phyloP scores from a whole-genome alignment of 2,888 invertebrate species.

The Hymenopus coronatus region DNA sequence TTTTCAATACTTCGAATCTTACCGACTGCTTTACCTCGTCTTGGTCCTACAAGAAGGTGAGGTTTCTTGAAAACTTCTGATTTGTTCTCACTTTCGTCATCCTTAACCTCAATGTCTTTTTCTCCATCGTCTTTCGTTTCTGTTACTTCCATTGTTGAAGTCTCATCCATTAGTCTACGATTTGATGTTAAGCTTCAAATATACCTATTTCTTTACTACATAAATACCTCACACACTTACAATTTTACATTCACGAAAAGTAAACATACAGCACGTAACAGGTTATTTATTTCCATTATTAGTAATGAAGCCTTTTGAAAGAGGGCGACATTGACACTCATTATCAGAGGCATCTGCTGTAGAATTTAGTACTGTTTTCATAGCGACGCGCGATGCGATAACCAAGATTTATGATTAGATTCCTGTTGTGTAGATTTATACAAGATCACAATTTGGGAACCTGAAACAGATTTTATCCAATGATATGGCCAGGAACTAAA shows the following conservation, averaged over 20 bases:
- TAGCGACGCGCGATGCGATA: no score
- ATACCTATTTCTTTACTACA: no score
- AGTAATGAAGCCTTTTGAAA: neutral
- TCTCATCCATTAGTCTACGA: neutral
- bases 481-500: no score
- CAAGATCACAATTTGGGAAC: no score
- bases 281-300: neutral
- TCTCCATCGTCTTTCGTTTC: neutral
- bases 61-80: slow-evolving; percentile 30
- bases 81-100: neutral
- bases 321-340: neutral
- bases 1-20: slow-evolving; percentile 4
- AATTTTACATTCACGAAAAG: no score
- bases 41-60: slow-evolving; percentile 26
- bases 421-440: no score
- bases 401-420: no score
- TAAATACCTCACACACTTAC: no score
- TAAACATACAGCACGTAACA: no score
- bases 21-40: slow-evolving; percentile 25
- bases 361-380: no score
- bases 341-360: neutral
- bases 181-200: no score
- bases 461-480: no score
- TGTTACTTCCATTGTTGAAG: neutral
- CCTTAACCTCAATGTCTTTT: slow-evolving; percentile 10